Evolutionary conservation across 2,113 vertebrate genomes (phyloP).

Genomic region (Regulus satrapa): DNA sequence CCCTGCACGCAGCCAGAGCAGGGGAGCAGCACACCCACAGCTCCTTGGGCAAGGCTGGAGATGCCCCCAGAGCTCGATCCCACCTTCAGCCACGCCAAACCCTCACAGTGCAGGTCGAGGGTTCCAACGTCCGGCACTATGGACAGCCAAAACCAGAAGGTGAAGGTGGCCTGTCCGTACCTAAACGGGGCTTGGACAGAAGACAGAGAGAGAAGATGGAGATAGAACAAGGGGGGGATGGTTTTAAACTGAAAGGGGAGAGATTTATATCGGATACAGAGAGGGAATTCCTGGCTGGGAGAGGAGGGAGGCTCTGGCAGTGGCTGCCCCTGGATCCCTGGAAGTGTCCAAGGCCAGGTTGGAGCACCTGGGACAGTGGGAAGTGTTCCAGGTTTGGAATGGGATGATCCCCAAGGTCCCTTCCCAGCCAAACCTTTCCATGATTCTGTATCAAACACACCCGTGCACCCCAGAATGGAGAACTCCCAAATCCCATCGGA

Average conservation of each 20-base stretch:
- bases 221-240: background rate
- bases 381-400: background rate
- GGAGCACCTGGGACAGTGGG: background rate
- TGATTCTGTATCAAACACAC: rapidly evolving
- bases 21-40: background rate
- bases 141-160: rapidly evolving
- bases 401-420: rapidly evolving
- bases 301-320: background rate
- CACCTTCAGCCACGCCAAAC: rapidly evolving
- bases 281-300: background rate
- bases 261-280: background rate
- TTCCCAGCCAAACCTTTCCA: background rate
- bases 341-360: background rate
- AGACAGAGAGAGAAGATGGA: rapidly evolving
- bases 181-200: background rate
- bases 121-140: rapidly evolving
- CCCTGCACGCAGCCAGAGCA: background rate
- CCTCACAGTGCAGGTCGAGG: background rate
- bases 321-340: background rate
- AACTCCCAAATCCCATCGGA: rapidly evolving
- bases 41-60: background rate
- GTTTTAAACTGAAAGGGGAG: background rate
- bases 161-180: background rate
- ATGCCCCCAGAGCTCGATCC: background rate
- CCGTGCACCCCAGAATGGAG: background rate